phyloP scores from a whole-genome alignment of 92 coral and sea anemone species.

The Micromussa lordhowensis region DNA sequence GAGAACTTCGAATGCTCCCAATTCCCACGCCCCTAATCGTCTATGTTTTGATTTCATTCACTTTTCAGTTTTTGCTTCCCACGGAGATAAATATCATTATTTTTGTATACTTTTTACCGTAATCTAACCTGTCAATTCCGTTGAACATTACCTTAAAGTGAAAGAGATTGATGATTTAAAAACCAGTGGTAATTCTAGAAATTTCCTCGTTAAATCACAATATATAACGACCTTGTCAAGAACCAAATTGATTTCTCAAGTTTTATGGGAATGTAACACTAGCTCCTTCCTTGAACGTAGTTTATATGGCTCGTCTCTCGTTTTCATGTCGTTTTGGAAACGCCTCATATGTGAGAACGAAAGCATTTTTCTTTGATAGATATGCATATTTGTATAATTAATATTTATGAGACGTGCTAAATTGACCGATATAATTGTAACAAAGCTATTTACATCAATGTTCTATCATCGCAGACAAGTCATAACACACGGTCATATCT shows the following conservation, averaged over 20 bases:
- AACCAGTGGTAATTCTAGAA: neutral
- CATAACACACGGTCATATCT: conserved; percentile 7
- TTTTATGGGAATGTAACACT: neutral
- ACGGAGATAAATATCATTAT: conserved; percentile 25
- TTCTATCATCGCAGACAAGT: neutral
- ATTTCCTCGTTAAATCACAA: neutral
- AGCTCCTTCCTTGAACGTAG: neutral
- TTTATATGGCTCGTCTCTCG: neutral
- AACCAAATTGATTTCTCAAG: neutral
- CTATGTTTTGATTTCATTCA: conserved; percentile 13
- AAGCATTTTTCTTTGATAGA: neutral
- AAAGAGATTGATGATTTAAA: neutral
- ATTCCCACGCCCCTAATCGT: conserved; percentile 35
- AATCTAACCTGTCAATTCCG: neutral
- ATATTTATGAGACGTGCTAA: neutral
- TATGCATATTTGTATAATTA: neutral
- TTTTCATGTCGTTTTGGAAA: neutral
- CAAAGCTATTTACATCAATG: neutral
- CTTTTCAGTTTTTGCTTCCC: conserved; percentile 18
- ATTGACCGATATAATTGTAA: conserved; percentile 18
- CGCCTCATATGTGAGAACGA: neutral
- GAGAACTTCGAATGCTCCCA: neutral
- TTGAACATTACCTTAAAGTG: neutral
- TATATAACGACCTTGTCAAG: neutral
- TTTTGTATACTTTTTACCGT: neutral